Conservation (phyloP, 2,888 invertebrate genomes). For the Drosophila hawaiiensis region DNA sequence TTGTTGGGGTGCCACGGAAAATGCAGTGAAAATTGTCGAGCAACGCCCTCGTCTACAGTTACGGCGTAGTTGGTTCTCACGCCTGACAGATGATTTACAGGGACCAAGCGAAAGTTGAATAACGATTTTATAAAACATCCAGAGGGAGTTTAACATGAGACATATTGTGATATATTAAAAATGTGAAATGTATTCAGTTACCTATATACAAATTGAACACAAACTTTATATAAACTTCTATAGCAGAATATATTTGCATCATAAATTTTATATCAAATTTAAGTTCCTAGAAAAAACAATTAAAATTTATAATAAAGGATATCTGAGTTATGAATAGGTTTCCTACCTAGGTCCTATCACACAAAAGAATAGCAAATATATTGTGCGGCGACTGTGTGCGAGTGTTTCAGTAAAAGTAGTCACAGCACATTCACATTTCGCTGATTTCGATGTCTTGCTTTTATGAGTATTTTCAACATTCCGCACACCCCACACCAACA, state of each 20-base stretch:
- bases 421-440: conserved; percentile 41
- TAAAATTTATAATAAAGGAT: conserved; percentile 16
- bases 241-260: background rate
- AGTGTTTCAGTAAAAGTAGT: conserved; percentile 11
- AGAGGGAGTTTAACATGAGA: conserved; percentile 39
- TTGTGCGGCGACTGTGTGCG: background rate
- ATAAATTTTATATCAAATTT: background rate
- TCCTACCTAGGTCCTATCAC: background rate
- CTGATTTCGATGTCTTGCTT: conserved; percentile 54
- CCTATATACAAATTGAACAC: background rate
- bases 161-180: conserved; percentile 67
- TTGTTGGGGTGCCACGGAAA: conserved; percentile 43
- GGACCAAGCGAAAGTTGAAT: conserved; percentile 39
- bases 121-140: conserved; percentile 50
- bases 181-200: conserved; percentile 16
- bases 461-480: conserved; percentile 57
- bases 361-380: background rate
- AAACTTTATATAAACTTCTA: background rate
- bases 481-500: conserved; percentile 49
- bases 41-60: conserved; percentile 36
- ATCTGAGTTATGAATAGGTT: conserved; percentile 31
- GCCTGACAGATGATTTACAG: conserved; percentile 55
- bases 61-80: conserved; percentile 60
- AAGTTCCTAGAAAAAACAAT: background rate
- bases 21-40: conserved; percentile 62